Evolutionary conservation across 2,113 vertebrate species (phyloP).

Genomic region (Otolemur garnettii): DNA sequence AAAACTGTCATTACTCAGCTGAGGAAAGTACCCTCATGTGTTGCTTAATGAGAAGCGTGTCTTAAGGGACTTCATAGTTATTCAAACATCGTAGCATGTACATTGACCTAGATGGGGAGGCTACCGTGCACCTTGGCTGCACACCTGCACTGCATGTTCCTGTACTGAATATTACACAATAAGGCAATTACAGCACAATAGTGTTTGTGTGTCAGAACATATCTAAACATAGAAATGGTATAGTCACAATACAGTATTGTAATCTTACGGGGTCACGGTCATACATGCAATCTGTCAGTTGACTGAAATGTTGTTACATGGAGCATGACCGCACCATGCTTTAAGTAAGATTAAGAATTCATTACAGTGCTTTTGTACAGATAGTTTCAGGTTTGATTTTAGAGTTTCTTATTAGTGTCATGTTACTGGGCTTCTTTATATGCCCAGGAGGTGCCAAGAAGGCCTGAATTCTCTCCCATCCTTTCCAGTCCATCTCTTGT

Average conservation of each 20-base stretch:
- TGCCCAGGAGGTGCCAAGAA: not conserved
- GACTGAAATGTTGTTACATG: not conserved
- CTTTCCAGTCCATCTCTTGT: not conserved
- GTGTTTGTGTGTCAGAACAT: too few relatives aligned
- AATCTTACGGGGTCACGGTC: not conserved
- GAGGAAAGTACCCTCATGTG: not conserved
- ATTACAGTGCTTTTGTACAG: conserved; percentile 6
- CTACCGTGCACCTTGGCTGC: too few relatives aligned
- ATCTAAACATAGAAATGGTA: too few relatives aligned
- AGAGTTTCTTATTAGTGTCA: conserved; percentile 54
- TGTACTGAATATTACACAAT: too few relatives aligned
- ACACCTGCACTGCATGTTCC: too few relatives aligned
- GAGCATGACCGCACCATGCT: not conserved
- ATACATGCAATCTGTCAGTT: not conserved
- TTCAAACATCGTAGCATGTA: too few relatives aligned
- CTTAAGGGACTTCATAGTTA: too few relatives aligned
- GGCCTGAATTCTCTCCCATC: not conserved
- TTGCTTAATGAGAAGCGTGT: too few relatives aligned
- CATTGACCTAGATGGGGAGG: too few relatives aligned
- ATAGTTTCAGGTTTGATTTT: conserved; percentile 43
- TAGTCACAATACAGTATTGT: not conserved
- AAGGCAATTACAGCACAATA: too few relatives aligned
- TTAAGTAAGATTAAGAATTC: conserved; percentile 64
- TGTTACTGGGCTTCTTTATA: conserved; percentile 44
- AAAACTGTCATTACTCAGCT: conserved; percentile 25